phyloP scores from a whole-genome alignment of 2,888 invertebrate genomes.

The Arctia plantaginis region DNA sequence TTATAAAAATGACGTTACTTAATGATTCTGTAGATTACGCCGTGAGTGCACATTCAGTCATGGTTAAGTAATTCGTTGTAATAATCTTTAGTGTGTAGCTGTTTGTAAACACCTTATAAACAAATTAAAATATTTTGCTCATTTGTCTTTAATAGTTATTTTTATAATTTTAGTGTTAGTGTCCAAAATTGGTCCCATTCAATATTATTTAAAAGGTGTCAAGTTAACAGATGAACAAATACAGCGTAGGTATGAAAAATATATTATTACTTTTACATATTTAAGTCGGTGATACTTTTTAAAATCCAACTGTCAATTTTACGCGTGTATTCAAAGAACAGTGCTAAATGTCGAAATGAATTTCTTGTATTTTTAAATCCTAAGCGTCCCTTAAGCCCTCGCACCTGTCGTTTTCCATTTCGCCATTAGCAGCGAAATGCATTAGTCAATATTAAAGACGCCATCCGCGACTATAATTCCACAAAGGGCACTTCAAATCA shows the following conservation, averaged over 20 bases:
- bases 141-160: not conserved
- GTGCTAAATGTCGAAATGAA: slow-evolving; percentile 32
- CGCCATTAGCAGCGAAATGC: slow-evolving; percentile 84
- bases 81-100: too few relatives aligned
- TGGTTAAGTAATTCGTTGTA: too few relatives aligned
- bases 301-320: not conserved
- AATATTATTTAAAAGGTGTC: too few relatives aligned
- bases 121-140: too few relatives aligned
- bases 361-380: slow-evolving; percentile 56
- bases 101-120: too few relatives aligned
- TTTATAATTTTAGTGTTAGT: not conserved
- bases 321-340: not conserved
- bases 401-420: slow-evolving; percentile 82
- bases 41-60: too few relatives aligned
- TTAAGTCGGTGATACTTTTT: not conserved
- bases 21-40: too few relatives aligned
- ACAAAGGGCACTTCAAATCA: slow-evolving; percentile 87
- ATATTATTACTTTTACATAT: not conserved
- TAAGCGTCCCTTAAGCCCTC: slow-evolving; percentile 66
- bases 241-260: not conserved
- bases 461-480: slow-evolving; percentile 85
- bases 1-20: too few relatives aligned
- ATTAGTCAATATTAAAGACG: slow-evolving; percentile 86
- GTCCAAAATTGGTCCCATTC: not conserved
- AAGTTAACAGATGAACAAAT: not conserved